A percentile compares a stretch with the other conserved stretches of the same genome.
Conservation (phyloP, 2,888 invertebrate species). For the Drosophila pegasa region DNA sequence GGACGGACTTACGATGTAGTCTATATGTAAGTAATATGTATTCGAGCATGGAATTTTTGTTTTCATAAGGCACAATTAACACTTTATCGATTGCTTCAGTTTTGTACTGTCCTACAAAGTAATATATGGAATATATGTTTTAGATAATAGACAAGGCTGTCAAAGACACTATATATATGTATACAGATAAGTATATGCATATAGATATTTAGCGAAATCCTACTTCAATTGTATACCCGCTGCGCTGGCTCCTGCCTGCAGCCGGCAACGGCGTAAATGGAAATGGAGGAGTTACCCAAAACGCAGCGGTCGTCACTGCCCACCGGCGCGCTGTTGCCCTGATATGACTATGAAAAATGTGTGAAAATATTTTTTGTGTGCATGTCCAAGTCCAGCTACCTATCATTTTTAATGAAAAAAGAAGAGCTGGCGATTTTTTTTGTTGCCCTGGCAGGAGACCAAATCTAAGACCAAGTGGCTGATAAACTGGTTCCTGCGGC, state of each 20-base stretch:
- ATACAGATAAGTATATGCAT: neutral
- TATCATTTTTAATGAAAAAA: slow-evolving; percentile 67
- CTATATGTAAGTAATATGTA: slow-evolving; percentile 32
- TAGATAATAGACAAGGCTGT: slow-evolving; percentile 9
- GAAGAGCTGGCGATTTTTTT: slow-evolving; percentile 52
- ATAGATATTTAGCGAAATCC: slow-evolving; percentile 14
- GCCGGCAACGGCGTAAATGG: slow-evolving; percentile 52
- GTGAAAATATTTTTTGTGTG: slow-evolving; percentile 82
- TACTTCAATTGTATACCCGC: slow-evolving; percentile 59
- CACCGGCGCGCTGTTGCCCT: slow-evolving; percentile 60
- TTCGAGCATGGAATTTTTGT: slow-evolving; percentile 34
- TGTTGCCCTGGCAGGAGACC: slow-evolving; percentile 73
- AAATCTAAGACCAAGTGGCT: slow-evolving; percentile 67
- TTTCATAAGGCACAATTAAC: slow-evolving; percentile 63
- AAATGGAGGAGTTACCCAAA: slow-evolving; percentile 78
- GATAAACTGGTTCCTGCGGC: slow-evolving; percentile 72
- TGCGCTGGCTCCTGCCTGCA: slow-evolving; percentile 42
- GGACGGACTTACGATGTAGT: slow-evolving; percentile 67
- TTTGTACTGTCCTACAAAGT: slow-evolving; percentile 70
- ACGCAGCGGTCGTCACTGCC: slow-evolving; percentile 74
- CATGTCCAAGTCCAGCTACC: slow-evolving; percentile 60
- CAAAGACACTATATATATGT: slow-evolving; percentile 13
- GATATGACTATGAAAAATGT: slow-evolving; percentile 83
- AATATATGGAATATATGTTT: slow-evolving; percentile 38
- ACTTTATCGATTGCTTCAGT: slow-evolving; percentile 33